phyloP scores from a whole-genome alignment of 1,140 invertebrate genomes.

The Euwallacea similis region DNA sequence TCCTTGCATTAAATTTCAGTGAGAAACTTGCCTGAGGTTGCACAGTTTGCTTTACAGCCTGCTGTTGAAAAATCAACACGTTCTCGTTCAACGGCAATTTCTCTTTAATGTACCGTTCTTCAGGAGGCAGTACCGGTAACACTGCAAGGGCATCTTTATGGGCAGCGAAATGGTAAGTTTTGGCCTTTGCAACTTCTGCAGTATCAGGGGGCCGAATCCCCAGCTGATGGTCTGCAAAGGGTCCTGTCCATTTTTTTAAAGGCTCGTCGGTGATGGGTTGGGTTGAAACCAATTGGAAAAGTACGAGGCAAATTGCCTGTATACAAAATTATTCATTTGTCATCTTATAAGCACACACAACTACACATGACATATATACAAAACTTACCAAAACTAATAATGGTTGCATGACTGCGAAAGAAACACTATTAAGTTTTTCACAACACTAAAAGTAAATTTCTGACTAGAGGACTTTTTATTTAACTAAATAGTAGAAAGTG shows the following conservation, averaged over 20 bases:
- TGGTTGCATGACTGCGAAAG: neutral
- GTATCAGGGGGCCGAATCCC: slow-evolving; percentile 37
- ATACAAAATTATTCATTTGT: neutral
- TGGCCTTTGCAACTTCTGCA: slow-evolving; percentile 39
- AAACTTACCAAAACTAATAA: neutral
- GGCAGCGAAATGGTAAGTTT: slow-evolving; percentile 22
- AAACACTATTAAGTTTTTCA: neutral
- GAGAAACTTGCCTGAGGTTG: neutral
- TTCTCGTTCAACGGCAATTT: neutral
- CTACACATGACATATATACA: neutral
- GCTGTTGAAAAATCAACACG: neutral
- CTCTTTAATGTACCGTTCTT: slow-evolving; percentile 14
- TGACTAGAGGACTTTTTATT: too few species aligned
- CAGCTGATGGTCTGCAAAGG: slow-evolving; percentile 34
- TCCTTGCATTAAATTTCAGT: too few species aligned
- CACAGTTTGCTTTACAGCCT: neutral
- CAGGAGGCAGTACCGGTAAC: slow-evolving; percentile 29
- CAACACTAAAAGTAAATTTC: neutral
- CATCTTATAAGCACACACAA: neutral
- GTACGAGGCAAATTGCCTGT: neutral
- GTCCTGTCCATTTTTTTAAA: slow-evolving; percentile 27
- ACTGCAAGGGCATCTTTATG: slow-evolving; percentile 20
- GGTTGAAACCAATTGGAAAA: neutral
- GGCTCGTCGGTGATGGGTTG: neutral
- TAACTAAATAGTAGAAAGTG: too few species aligned